These are phyloP conservation scores for Anoplius nigerrimus DNA, from an alignment of 2,888 invertebrate genomes.

Conservation along the genomic window DNA sequence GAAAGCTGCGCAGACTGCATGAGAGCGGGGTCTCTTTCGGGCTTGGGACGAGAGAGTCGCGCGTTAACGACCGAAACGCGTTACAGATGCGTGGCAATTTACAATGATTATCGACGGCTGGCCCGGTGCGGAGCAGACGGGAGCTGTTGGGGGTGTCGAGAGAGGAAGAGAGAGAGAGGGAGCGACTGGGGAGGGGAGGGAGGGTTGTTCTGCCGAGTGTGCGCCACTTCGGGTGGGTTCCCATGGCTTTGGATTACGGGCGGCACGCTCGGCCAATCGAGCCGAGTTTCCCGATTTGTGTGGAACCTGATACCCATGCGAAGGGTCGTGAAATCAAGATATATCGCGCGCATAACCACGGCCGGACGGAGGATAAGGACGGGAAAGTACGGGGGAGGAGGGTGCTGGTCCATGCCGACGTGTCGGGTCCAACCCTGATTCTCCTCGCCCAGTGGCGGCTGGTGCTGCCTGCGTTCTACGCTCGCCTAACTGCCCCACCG, in stretches of 20 bases:
- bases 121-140: neutral
- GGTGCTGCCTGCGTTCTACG: no score
- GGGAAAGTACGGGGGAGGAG: neutral
- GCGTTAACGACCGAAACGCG: constrained; percentile 61
- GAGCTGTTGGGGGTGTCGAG: constrained; percentile 8
- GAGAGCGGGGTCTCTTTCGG: constrained; percentile 11
- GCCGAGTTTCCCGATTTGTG: constrained; percentile 73
- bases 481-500: no score
- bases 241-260: constrained; percentile 62
- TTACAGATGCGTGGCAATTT: constrained; percentile 72
- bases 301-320: constrained; percentile 73
- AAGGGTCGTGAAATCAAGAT: constrained; percentile 74
- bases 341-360: constrained; percentile 60
- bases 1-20: constrained; percentile 12
- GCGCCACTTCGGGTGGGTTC: constrained; percentile 42
- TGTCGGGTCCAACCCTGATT: no score
- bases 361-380: neutral
- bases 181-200: neutral
- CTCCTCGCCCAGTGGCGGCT: no score
- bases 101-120: constrained; percentile 64
- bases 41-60: constrained; percentile 2
- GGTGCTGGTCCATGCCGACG: no score
- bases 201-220: constrained; percentile 4
- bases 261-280: constrained; percentile 42
- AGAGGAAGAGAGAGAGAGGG: constrained; percentile 15